Evolutionary conservation across 2,888 invertebrate genomes (phyloP), one percentile per base, ranked within the genome.

Genomic region (Eupithecia inturbata): DNA sequence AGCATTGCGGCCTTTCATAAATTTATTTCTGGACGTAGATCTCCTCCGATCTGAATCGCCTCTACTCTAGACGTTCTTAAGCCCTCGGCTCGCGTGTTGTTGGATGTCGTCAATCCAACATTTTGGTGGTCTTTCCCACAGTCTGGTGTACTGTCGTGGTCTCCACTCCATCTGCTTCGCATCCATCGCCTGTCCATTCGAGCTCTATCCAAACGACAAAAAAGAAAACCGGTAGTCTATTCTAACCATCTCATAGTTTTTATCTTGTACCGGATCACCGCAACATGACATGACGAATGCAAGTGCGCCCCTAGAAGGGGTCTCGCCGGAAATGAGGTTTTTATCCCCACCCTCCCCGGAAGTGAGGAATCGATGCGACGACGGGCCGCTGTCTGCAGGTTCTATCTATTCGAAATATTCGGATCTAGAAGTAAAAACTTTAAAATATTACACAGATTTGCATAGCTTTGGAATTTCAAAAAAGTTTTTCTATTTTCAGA

Each of bases 311-410:
- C 89, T 85, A 86, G 87, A 91, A 90, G 91, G 91, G 91, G 87
- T 86, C 79, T 57, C 80, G 72, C 88, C 88, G 92, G 92, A 92
- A 91, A 92, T 92, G 91, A 92, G 91, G 90, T 91, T 88, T 88
- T 87, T 86, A 85, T 87, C 87, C 88, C 87, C 87, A 82, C 85
- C 82, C 79, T 74, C 75, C 77, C 86, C 89, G 91, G 91, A 91
- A 91, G 88, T 87, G 78, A 77, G 81, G 78, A 75, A 80, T 80
- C 79, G 81, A 82, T 80, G 81, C 76, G 78, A 77, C 76, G 78
- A 77, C 78, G 75, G 62, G 12, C 22, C 66, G 62, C 57, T 72
- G 74, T 75, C 74, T 79, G 28, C 41, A 64, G 63, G 36, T 36
- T 36, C 22, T 63, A 63, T 57, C 26, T 57, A 57, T 26, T 26